Evolutionary conservation across 2,113 vertebrate species (phyloP), one percentile per base, ranked within the genome.

Genomic region (Merops nubicus): DNA sequence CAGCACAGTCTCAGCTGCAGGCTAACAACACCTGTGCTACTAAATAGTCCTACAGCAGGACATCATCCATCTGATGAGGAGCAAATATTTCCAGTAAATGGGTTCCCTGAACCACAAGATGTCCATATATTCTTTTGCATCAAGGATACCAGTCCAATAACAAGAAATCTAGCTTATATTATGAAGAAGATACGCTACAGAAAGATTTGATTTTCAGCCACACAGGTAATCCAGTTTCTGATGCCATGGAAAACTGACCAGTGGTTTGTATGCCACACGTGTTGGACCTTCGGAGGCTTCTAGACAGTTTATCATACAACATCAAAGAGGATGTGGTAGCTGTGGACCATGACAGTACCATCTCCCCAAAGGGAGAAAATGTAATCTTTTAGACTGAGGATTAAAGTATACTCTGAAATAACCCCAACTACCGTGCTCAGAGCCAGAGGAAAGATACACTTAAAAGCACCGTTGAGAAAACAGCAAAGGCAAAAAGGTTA

Each of bases 1-100:
- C 33, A 57, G 23, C 2, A 2, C 53, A 85, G 22, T 26, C 64
- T 75, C 63, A 77, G 63, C 67, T 77, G 75, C 0, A 0, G 13
- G 34, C 42, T 63, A 60, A 53, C 42, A 81, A 69, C 51, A 80
- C 51, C 60, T 78, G 50, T 80, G 67, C n/a, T 78, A 29, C 40
- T 60, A 51, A 85, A 23, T 8, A 87, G 29, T 38, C 33, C 5
- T 75, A 12, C 0, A 0, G 40, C 21, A 65, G 43, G 60, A 43
- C 62, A 88, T 23, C 18, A 36, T 48, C 62, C n/a, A 33, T 34
- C 10, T 47, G 75, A 82, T 90, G 53, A 86, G 34, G 17, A 43
- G 8, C 0, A 20, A 38, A 45, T 31, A 29, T 18, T 33, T 82
- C 29, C 81, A 64, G 34, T 7, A 70, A 56, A 36, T 36, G 48